Evolutionary conservation across 2,888 invertebrate genomes (phyloP).

Genomic region (Deilephila elpenor): DNA sequence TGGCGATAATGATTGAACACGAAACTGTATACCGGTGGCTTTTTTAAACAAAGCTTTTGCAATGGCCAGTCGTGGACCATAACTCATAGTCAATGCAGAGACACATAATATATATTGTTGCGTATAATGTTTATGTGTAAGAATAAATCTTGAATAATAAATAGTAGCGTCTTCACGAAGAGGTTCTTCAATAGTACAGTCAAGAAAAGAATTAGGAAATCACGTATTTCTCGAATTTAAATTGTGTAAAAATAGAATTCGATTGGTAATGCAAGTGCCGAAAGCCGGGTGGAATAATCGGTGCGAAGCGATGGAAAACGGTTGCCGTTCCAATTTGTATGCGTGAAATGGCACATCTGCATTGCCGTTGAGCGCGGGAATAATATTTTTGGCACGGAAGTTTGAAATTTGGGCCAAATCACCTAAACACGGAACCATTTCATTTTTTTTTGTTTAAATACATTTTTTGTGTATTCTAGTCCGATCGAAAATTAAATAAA

Average conservation of each 20-base stretch:
- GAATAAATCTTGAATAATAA: background rate
- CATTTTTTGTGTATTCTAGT: background rate
- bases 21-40: slow-evolving; percentile 4
- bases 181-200: background rate
- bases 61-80: background rate
- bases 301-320: slow-evolving; percentile 32
- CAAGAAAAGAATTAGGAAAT: background rate
- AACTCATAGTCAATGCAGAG: background rate
- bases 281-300: slow-evolving; percentile 32
- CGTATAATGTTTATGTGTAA: too few relatives aligned
- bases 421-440: slow-evolving; percentile 39
- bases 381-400: slow-evolving; percentile 71
- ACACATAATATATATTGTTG: too few relatives aligned
- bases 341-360: slow-evolving; percentile 76
- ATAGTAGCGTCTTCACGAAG: background rate
- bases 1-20: slow-evolving; percentile 16
- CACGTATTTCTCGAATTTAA: slow-evolving; percentile 10
- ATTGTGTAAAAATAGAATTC: slow-evolving; percentile 19
- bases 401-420: slow-evolving; percentile 62
- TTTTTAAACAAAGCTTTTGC: background rate
- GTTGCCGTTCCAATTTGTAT: slow-evolving; percentile 63
- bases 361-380: slow-evolving; percentile 68
- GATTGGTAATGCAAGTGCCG: slow-evolving; percentile 31
- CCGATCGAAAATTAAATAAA: slow-evolving; percentile 29
- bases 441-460: background rate